These are phyloP conservation scores for Cerastoderma edule DNA, from an alignment of 2,888 invertebrate species.

Conservation along the genomic window DNA sequence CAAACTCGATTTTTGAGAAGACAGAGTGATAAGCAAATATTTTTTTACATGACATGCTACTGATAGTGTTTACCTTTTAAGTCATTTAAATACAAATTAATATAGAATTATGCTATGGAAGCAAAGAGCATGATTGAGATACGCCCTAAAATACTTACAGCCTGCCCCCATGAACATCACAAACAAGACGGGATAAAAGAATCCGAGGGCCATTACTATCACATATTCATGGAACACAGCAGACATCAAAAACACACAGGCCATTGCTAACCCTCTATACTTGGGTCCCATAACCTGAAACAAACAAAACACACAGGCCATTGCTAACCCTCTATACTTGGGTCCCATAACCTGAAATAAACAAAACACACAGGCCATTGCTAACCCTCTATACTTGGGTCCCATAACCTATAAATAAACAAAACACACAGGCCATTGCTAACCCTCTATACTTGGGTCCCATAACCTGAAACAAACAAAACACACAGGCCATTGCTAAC, in stretches of 20 bases:
- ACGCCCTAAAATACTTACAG: slow-evolving; percentile 72
- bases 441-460: slow-evolving; percentile 79
- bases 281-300: slow-evolving; percentile 71
- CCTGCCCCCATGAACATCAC: slow-evolving; percentile 90
- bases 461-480: too few relatives aligned
- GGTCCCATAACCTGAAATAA: slow-evolving; percentile 72
- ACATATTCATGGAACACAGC: slow-evolving; percentile 95
- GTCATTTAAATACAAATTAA: neutral
- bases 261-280: slow-evolving; percentile 85
- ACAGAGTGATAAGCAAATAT: too few relatives aligned
- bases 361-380: slow-evolving; percentile 89
- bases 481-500: too few relatives aligned
- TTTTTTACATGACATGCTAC: neutral
- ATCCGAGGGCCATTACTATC: slow-evolving; percentile 90
- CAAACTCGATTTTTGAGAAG: too few relatives aligned
- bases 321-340: slow-evolving; percentile 84
- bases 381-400: slow-evolving; percentile 80
- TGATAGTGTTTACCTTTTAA: neutral
- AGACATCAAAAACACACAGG: slow-evolving; percentile 91
- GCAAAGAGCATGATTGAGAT: neutral
- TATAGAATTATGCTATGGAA: neutral
- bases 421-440: slow-evolving; percentile 88
- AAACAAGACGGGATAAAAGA: slow-evolving; percentile 94
- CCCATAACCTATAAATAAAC: slow-evolving; percentile 73
- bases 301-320: slow-evolving; percentile 89